Evolutionary conservation across 2,888 invertebrate species (phyloP), one percentile per base, ranked within the genome.

Genomic region (Brenthis ino): DNA sequence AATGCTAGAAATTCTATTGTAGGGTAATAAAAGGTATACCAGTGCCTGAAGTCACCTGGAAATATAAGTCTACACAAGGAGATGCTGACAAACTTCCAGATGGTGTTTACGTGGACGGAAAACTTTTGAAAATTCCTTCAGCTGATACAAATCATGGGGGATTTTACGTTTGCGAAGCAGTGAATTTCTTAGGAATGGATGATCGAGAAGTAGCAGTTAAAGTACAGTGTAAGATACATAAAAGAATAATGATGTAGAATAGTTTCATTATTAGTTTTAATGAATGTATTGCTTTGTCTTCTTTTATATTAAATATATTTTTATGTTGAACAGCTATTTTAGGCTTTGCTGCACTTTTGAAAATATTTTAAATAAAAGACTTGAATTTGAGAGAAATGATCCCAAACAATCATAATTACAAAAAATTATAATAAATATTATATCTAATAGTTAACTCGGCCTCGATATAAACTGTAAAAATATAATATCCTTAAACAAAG

Each of bases 21-120:
- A 91, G 91, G 37, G 68, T 87, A 1, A 63, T 72, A 4, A 80
- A 81, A 77, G 92, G 92, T 2, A 86, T 79, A 70, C 92, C 92
- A 2, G 14, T 47, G 1, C 92, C 92, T 13, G 68, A 64, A 33
- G 72, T 89, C 14, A 74, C 71, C 2, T 92, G 92, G 92, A 76
- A 79, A 13, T 87, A 81, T 65, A 84, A 83, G 77, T 56, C 79
- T 1, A 70, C 74, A 20, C 64, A 79, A 14, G 75, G 65, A 0
- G 70, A 74, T 50, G 20, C 54, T 20, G 81, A 81, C 13, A 72
- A 51, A 3, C 75, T 86, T 12, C 86, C 88, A 0, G 75, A 79
- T 14, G 87, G 80, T 0, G 81, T 85, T 1, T 70, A 65, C 0
- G 73, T 73, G 11, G 77, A 82, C 0, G 77, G 74, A 0, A 76